A percentile compares a stretch with the other conserved stretches of the same genome.
These are phyloP conservation scores for Protophormia terraenovae DNA, from an alignment of 2,888 invertebrate genomes.

Conservation along the genomic window DNA sequence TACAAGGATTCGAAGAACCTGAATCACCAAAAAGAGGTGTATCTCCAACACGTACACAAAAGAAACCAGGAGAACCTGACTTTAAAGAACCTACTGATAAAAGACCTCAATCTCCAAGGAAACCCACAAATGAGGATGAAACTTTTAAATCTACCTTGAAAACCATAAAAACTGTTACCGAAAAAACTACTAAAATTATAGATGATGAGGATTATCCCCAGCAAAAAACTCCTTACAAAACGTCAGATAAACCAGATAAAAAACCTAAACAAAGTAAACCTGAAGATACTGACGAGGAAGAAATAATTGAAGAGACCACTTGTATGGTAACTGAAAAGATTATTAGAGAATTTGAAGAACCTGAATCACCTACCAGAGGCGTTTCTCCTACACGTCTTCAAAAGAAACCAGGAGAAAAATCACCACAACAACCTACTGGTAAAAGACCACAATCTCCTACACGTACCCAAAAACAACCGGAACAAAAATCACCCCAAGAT, in stretches of 20 bases:
- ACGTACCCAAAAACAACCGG: background rate
- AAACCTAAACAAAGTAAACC: background rate
- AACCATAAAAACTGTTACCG: background rate
- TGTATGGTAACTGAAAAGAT: background rate
- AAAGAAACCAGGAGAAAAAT: background rate
- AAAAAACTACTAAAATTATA: background rate
- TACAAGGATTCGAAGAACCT: background rate
- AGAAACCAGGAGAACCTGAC: background rate
- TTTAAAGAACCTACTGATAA: background rate
- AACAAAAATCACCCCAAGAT: background rate
- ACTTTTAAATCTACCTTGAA: background rate
- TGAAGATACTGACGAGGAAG: background rate
- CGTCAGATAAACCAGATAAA: background rate
- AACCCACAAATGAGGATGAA: background rate
- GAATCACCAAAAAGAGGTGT: background rate
- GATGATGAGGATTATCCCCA: background rate
- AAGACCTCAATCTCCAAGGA: background rate
- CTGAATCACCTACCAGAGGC: background rate
- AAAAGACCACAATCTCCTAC: background rate
- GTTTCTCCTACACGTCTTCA: background rate
- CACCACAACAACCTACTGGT: background rate
- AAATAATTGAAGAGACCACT: background rate
- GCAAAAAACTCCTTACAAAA: background rate
- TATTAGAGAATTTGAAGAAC: background rate
- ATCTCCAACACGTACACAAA: background rate